Evolutionary conservation across 2,888 invertebrate genomes (phyloP).

Genomic region (Salpingus planirostris): DNA sequence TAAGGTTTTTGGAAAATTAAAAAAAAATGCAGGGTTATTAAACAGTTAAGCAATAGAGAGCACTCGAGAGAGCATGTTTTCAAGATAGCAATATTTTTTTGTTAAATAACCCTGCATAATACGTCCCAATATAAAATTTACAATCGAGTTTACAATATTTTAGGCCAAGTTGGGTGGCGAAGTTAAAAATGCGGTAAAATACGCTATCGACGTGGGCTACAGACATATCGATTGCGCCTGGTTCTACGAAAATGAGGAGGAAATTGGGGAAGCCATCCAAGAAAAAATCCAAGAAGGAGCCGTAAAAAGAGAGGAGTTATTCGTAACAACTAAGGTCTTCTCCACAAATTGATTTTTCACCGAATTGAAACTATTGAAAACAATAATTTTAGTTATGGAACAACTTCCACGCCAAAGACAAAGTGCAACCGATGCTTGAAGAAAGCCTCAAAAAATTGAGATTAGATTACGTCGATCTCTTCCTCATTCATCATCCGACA

Average conservation of each 20-base stretch:
- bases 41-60: too few relatives aligned
- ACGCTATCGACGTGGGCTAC: constrained; percentile 55
- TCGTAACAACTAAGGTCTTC: constrained; percentile 43
- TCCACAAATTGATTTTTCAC: not conserved
- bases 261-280: constrained; percentile 49
- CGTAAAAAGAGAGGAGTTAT: constrained; percentile 58
- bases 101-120: too few relatives aligned
- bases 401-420: constrained; percentile 49
- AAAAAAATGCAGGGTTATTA: too few relatives aligned
- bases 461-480: constrained; percentile 35
- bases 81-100: too few relatives aligned
- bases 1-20: too few relatives aligned
- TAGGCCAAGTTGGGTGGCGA: constrained; percentile 31
- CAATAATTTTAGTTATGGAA: constrained; percentile 47
- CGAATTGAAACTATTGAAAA: not conserved
- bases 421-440: constrained; percentile 43
- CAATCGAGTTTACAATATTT: constrained; percentile 1
- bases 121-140: too few relatives aligned
- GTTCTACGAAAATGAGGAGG: constrained; percentile 48
- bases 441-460: constrained; percentile 28
- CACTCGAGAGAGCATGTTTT: too few relatives aligned
- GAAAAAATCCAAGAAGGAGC: constrained; percentile 54
- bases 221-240: constrained; percentile 57
- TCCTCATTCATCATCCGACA: constrained; percentile 37
- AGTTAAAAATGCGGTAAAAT: constrained; percentile 39